Base-by-base conservation (phyloP, 92 coral and sea anemone species). In the Phymanthus crucifer region DNA sequence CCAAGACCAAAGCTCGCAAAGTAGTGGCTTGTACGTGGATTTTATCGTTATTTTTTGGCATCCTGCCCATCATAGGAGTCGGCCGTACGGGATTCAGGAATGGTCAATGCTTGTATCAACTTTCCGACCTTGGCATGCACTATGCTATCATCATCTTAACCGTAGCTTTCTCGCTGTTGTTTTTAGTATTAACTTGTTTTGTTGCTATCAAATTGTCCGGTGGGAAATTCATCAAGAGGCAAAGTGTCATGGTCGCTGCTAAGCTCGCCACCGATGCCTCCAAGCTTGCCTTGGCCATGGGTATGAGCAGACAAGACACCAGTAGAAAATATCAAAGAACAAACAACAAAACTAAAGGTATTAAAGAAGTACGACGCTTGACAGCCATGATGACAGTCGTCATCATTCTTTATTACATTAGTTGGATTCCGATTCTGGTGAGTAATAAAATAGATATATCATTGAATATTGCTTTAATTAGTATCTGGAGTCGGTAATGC, bases 351-450 rank as follows among this genome's bases (percentile, higher is more conserved):
- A 43, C 82, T 21, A 67, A 56, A 61, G 97, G 97, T 2, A 88
- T 92, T 80, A 46, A 86, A 69, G 91, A 90, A 80, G 86, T 86
- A 32, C 80, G 80, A 52, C 76, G 83, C 56, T 67, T 92, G 58
- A 90, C 94, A 0, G 72, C 36, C 10, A 91, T 87, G 87, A 89
- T 92, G 97, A 89, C 91, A 16, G 75, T 84, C 17, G 94, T 92
- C 12, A 88, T 90, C 48, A n/a, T 84, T 29, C 78, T 92, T 23
- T 92, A 92, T 73, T 90, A 87, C 37, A 45, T 90, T 35, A 90
- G 94, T 70, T 92, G 93, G 93, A 70, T 92, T 29, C 97, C 97
- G 21, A 78, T 92, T 61, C 72, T 92, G 93, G 97, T 92, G 54
- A 84, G 98, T 50, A 36, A 24, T 48, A 74, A 36, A 40, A 52